Conservation (phyloP, 2,113 vertebrate species). For the Perca fluviatilis region DNA sequence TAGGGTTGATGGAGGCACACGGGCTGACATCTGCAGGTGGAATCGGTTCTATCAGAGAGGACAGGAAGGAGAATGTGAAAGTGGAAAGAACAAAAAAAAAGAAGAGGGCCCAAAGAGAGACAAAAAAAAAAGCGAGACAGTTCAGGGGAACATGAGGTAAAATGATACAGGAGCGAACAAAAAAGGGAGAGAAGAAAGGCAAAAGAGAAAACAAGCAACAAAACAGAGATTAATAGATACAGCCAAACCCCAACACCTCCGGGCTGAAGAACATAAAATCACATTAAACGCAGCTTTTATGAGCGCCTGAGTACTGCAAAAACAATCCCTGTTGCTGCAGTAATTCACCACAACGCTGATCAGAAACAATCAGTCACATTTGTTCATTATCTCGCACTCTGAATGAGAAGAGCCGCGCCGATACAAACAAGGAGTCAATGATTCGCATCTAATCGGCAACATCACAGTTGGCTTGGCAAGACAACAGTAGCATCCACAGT, state of each 20-base stretch:
- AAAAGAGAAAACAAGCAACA: conserved; percentile 46
- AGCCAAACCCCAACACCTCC: conserved; percentile 33
- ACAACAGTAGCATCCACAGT: conserved; percentile 78
- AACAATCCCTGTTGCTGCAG: conserved; percentile 40
- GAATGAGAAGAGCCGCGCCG: conserved; percentile 47
- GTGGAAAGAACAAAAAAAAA: background rate
- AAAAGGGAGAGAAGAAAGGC: background rate
- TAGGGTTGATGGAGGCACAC: conserved; percentile 86
- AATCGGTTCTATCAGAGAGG: conserved; percentile 86
- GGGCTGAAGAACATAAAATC: conserved; percentile 60
- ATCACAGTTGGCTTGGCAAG: conserved; percentile 77
- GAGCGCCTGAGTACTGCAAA: conserved; percentile 19
- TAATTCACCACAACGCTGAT: conserved; percentile 62
- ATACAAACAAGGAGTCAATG: conserved; percentile 77
- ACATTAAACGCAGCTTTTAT: conserved; percentile 66
- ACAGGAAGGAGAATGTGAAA: background rate
- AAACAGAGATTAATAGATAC: conserved; percentile 60
- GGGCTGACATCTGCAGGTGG: conserved; percentile 91
- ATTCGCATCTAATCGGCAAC: conserved; percentile 76
- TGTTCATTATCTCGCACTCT: conserved; percentile 70
- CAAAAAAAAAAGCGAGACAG: background rate
- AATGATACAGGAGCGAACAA: conserved; percentile 15
- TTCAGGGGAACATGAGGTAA: background rate
- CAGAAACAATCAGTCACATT: conserved; percentile 69
- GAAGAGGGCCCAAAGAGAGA: background rate